Evolutionary conservation across 2,888 invertebrate species (phyloP), one percentile per base, ranked within the genome.

Genomic region (Campoplex nolae): DNA sequence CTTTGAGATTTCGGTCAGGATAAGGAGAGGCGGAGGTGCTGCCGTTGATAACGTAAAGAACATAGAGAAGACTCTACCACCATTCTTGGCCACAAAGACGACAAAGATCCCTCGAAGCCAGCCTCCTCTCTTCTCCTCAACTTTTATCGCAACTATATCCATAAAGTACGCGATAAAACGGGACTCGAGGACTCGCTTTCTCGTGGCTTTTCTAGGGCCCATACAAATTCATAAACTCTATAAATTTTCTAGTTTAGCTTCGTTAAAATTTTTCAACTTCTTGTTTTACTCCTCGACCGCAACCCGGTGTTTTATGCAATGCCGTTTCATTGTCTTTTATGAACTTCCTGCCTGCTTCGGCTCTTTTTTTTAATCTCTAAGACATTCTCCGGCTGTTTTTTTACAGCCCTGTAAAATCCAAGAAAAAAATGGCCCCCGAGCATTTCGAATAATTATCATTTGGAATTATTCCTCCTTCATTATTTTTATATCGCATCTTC

Each of bases 1-100:
- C 88, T 83, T 88, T 85, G 80, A 88, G 87, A 87, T 88, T 83
- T 88, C 83, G 85, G 85, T 87, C 85, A 83, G 83, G 88, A 88
- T 88, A 88, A 78, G 65, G 77, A 73, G 80, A 76, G 65, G 65
- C 45, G 80, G 70, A 51, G 75, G 62, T 51, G 62, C 42, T 51
- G 62, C 42, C 28, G 80, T 62, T 80, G 80, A 84, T 84, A 84
- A 84, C 48, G 75, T 4, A 51, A 80, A 76, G 80, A 38, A 84
- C 68, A 62, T 23, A 51, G 51, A 76, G 35, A 35, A 68, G 56
- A 58, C 84, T 70, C 70, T 51, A 28, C 65, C 38, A 28, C 74
- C 58, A 45, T 70, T 79, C 56, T 65, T 68, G 35, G n/a, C 67
- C 35, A 58, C 84, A 79, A 79, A 84, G 78, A 84, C 58, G 56